Conservation (phyloP, 2,113 vertebrate species). For the Chrysemys picta region DNA sequence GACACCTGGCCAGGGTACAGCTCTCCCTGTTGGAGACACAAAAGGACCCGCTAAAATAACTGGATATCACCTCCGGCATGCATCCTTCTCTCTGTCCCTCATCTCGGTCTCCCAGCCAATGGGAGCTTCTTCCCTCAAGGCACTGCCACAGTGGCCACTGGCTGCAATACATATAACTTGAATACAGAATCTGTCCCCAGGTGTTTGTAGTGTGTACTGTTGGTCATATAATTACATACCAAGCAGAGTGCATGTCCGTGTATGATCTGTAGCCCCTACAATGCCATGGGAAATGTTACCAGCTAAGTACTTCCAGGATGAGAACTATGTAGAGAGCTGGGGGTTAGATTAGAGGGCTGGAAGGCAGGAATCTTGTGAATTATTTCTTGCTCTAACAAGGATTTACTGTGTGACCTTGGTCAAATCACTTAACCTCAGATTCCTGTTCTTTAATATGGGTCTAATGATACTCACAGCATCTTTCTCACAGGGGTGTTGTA, state of each 20-base stretch:
- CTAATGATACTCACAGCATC: constrained; percentile 19
- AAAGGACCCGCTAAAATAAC: background rate
- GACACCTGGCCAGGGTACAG: background rate
- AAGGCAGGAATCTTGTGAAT: background rate
- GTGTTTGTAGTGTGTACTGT: background rate
- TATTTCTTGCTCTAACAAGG: constrained; percentile 51
- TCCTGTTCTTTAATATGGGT: constrained; percentile 19
- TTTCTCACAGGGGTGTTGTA: background rate
- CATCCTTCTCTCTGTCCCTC: background rate
- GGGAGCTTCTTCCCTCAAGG: background rate
- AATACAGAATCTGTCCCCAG: background rate
- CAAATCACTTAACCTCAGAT: constrained; percentile 23
- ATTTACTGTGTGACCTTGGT: background rate
- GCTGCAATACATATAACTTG: background rate
- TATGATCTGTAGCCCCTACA: background rate
- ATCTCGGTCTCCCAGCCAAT: background rate
- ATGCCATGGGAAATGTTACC: background rate
- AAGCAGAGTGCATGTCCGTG: background rate
- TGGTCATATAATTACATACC: background rate
- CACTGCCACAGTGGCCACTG: background rate
- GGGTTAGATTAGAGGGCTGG: background rate
- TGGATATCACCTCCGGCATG: background rate
- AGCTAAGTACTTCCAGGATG: background rate
- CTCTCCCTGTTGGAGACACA: background rate
- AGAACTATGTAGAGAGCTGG: background rate